Evolutionary conservation across 2,888 invertebrate species (phyloP).

Genomic region (Ceraclea dissimilis): DNA sequence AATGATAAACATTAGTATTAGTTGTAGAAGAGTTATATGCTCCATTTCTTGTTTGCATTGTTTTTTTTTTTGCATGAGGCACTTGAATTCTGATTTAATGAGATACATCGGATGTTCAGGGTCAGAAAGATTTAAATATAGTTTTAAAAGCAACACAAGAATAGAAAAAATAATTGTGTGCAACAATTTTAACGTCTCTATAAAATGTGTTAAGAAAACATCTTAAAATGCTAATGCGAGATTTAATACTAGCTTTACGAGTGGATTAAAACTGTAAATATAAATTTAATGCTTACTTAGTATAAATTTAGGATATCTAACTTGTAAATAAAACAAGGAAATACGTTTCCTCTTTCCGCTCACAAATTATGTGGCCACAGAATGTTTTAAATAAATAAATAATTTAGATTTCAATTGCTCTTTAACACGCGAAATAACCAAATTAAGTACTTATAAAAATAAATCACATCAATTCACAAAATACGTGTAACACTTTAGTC

Average conservation of each 20-base stretch:
- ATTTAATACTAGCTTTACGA: background rate
- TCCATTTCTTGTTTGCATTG: too few relatives aligned
- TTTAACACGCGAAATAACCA: constrained; percentile 6
- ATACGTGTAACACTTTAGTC: too few relatives aligned
- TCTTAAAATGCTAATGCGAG: background rate
- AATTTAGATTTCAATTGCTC: constrained; percentile 1
- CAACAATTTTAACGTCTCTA: too few relatives aligned
- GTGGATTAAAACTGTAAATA: constrained; percentile 6
- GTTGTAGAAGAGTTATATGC: too few relatives aligned
- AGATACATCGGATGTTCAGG: too few relatives aligned
- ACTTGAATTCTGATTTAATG: too few relatives aligned
- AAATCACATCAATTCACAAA: background rate
- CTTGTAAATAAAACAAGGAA: constrained; percentile 16
- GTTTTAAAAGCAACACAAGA: too few relatives aligned
- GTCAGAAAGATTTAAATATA: too few relatives aligned
- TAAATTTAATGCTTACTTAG: constrained; percentile 5
- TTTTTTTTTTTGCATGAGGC: too few relatives aligned
- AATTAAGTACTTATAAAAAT: background rate
- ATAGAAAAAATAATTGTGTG: too few relatives aligned
- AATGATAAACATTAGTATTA: too few relatives aligned
- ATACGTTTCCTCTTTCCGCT: constrained; percentile 15
- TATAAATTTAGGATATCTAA: constrained; percentile 13
- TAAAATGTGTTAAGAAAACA: background rate
- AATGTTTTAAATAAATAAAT: constrained; percentile 18
- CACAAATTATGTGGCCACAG: constrained; percentile 13